Conservation (phyloP, 2,797 vertebrate genomes). For the Hemibagrus guttatus region DNA sequence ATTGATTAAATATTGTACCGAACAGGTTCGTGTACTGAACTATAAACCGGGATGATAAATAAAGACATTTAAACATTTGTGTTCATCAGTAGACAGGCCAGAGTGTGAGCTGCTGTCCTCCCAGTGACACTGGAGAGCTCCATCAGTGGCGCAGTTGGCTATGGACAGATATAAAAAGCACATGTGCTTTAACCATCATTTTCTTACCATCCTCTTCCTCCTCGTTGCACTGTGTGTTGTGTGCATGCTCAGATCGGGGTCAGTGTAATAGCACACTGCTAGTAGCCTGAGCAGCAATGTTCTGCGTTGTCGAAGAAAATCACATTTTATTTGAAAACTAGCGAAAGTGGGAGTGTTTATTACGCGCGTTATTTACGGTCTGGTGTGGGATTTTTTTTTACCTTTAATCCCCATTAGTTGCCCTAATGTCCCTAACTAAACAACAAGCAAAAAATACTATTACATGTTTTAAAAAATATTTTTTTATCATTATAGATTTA, state of each 20-base stretch:
- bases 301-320: conserved; percentile 15
- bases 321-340: conserved; percentile 54
- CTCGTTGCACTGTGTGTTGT: background rate
- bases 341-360: conserved; percentile 30
- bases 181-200: conserved; percentile 56
- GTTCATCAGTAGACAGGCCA: background rate
- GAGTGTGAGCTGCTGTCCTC: conserved; percentile 2
- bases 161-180: conserved; percentile 29
- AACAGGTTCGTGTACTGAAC: background rate
- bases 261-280: conserved; percentile 29
- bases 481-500: background rate
- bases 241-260: conserved; percentile 14
- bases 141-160: conserved; percentile 10
- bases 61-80: background rate
- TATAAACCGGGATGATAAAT: background rate
- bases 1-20: background rate
- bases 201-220: conserved; percentile 32
- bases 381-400: conserved; percentile 42
- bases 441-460: background rate
- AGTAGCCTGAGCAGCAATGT: conserved; percentile 41
- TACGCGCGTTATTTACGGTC: conserved; percentile 56
- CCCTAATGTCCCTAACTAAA: background rate
- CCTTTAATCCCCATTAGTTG: background rate
- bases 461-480: background rate
- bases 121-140: conserved; percentile 13